These are phyloP conservation scores for Tylochromis polylepis DNA, from an alignment of 2,113 vertebrate species.

Conservation along the genomic window DNA sequence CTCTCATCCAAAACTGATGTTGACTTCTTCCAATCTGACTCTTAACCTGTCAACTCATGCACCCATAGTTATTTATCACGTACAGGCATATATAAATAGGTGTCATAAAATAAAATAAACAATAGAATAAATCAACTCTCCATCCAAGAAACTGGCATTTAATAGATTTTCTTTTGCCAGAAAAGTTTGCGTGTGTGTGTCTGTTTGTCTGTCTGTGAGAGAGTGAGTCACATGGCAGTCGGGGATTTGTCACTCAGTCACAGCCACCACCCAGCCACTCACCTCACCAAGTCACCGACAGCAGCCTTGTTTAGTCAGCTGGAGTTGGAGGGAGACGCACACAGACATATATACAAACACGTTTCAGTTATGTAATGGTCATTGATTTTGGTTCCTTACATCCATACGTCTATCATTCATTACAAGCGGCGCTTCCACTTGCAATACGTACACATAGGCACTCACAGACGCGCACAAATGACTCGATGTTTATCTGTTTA, in stretches of 20 bases:
- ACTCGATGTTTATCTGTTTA: slow-evolving; percentile 22
- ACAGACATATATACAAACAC: slow-evolving; percentile 15
- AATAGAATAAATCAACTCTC: not conserved
- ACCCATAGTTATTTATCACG: not conserved
- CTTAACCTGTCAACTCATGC: not conserved
- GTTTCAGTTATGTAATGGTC: slow-evolving; percentile 12
- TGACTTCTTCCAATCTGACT: not conserved
- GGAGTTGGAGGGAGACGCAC: not conserved
- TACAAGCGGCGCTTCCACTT: not conserved
- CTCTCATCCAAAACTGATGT: not conserved
- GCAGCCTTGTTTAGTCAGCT: slow-evolving; percentile 39
- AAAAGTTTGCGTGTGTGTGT: not conserved
- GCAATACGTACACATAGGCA: not conserved
- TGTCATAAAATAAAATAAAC: not conserved
- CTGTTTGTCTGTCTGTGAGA: not conserved
- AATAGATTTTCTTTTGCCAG: not conserved
- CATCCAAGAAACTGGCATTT: not conserved
- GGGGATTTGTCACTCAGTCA: slow-evolving; percentile 43
- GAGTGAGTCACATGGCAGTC: slow-evolving; percentile 28
- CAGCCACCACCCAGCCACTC: slow-evolving; percentile 36
- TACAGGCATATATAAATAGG: not conserved
- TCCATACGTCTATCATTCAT: slow-evolving; percentile 11
- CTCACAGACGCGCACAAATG: not conserved
- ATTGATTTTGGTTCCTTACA: slow-evolving; percentile 17
- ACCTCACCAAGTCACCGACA: slow-evolving; percentile 1